Evolutionary conservation across 2,797 vertebrate species (phyloP).

Genomic region (Onychomys leucogaster): DNA sequence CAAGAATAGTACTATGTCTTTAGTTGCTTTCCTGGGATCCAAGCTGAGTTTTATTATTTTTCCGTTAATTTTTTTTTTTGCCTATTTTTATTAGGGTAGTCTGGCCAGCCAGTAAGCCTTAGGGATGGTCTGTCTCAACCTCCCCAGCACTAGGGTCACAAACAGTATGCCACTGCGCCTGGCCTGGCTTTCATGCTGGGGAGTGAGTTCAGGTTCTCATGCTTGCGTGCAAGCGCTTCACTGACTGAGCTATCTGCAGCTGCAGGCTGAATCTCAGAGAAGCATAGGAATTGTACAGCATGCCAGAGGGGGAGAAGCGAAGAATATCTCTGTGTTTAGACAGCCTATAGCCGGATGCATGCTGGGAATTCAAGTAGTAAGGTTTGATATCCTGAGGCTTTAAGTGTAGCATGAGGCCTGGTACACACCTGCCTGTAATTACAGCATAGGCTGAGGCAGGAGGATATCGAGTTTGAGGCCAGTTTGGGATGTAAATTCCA

Average conservation of each 20-base stretch:
- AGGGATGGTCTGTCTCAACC: neutral
- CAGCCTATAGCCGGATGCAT: constrained; percentile 15
- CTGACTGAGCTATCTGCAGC: neutral
- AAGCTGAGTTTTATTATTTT: constrained; percentile 48
- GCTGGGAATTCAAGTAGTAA: constrained; percentile 36
- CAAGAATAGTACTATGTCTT: neutral
- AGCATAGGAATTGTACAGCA: constrained; percentile 11
- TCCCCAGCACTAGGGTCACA: neutral
- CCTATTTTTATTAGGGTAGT: neutral
- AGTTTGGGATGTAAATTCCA: neutral
- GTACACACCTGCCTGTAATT: neutral
- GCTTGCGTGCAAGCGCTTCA: neutral
- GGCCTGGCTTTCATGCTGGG: neutral
- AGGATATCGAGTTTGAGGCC: neutral
- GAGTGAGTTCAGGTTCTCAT: neutral
- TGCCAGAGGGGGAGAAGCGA: constrained; percentile 31
- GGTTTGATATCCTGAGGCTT: constrained; percentile 27
- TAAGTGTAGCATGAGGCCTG: neutral
- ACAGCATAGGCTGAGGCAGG: neutral
- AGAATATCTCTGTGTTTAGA: neutral
- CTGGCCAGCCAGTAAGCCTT: constrained; percentile 23
- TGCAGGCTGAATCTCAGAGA: neutral
- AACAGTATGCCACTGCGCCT: neutral
- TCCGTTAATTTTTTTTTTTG: constrained; percentile 47
- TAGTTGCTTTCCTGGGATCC: constrained; percentile 31